Percentiles rank a stretch among this genome's conserved stretches.
Conservation (phyloP, 2,888 invertebrate genomes). For the Octonoba sinensis region DNA sequence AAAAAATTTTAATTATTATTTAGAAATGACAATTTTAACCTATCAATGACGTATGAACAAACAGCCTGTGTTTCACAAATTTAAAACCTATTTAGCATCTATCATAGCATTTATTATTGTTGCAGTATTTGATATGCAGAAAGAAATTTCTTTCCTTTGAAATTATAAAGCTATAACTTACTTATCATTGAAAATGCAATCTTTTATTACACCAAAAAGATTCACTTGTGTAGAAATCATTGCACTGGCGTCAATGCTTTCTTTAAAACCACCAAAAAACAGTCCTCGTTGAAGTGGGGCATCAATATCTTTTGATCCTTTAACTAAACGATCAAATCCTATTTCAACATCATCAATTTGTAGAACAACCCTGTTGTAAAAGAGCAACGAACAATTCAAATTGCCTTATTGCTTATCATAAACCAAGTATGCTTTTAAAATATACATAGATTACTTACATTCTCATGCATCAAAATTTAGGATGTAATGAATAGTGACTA, state of each 20-base stretch:
- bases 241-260: slow-evolving; percentile 74
- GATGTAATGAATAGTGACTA: no score
- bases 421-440: no score
- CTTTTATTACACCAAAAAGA: slow-evolving; percentile 84
- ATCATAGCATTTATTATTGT: no score
- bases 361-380: slow-evolving; percentile 76
- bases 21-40: no score
- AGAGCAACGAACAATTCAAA: not conserved
- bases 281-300: slow-evolving; percentile 77
- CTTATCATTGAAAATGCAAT: slow-evolving; percentile 85
- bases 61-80: no score
- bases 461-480: no score
- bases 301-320: slow-evolving; percentile 66
- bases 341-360: slow-evolving; percentile 82
- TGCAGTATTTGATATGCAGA: not conserved
- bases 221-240: slow-evolving; percentile 75
- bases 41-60: no score
- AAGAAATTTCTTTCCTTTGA: not conserved
- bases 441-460: no score
- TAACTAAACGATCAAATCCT: slow-evolving; percentile 70
- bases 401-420: not conserved
- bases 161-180: slow-evolving; percentile 72
- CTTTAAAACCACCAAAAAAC: slow-evolving; percentile 82
- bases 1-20: not conserved
- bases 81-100: no score